Conservation (phyloP, 2,888 invertebrate species). For the Drosophila mercatorum region DNA sequence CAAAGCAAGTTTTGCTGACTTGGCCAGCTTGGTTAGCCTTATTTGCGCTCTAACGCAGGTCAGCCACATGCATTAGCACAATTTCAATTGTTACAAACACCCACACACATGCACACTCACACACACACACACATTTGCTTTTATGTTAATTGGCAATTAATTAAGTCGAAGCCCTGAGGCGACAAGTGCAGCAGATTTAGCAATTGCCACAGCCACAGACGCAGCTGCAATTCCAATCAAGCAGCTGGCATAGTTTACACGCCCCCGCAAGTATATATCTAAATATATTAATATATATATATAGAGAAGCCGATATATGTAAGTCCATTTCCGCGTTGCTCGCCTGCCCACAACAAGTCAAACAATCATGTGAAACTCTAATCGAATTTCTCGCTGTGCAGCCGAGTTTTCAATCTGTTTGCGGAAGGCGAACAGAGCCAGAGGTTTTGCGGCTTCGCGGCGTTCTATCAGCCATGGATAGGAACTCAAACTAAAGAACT, state of each 20-base stretch:
- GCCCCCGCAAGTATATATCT: slow-evolving; percentile 21
- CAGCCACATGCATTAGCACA: slow-evolving; percentile 43
- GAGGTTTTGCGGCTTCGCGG: slow-evolving; percentile 58
- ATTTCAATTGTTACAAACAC: slow-evolving; percentile 33
- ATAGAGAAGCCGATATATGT: slow-evolving; percentile 17
- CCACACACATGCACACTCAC: slow-evolving; percentile 1
- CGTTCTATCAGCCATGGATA: slow-evolving; percentile 26
- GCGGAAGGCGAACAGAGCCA: slow-evolving; percentile 52
- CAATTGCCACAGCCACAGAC: slow-evolving; percentile 33
- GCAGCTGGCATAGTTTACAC: slow-evolving; percentile 62
- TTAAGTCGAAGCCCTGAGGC: slow-evolving; percentile 53
- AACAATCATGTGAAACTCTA: slow-evolving; percentile 6
- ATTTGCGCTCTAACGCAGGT: slow-evolving; percentile 13
- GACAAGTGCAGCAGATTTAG: slow-evolving; percentile 57
- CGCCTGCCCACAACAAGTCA: slow-evolving; percentile 16
- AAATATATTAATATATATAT: neutral
- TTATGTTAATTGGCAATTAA: slow-evolving; percentile 76
- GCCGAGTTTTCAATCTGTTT: slow-evolving; percentile 54
- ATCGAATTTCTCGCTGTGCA: slow-evolving; percentile 30
- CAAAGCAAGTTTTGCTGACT: neutral
- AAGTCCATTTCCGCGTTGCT: slow-evolving; percentile 59
- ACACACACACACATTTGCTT: slow-evolving; percentile 4
- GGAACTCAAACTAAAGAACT: slow-evolving; percentile 18
- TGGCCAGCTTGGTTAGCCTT: slow-evolving; percentile 21
- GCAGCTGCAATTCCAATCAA: slow-evolving; percentile 13